Base-by-base conservation (phyloP, 2,113 vertebrate species). In the Dolichotis patagonum region DNA sequence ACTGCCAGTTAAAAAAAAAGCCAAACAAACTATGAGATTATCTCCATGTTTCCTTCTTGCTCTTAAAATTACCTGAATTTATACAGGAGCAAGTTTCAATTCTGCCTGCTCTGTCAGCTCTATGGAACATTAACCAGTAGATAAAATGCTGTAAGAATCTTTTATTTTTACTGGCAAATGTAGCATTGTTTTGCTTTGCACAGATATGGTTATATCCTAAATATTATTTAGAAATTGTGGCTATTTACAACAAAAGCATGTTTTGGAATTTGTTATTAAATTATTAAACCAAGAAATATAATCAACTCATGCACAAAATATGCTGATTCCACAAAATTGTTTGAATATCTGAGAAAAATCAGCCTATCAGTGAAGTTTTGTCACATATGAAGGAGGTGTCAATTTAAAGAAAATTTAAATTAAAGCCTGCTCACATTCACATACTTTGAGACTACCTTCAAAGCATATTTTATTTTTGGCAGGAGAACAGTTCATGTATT, bases 41-140 rank as follows among this genome's bases (percentile, higher is more conserved):
- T n/a, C 81, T 78, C 63, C 43, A 54, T 58, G 9, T 62, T 93
- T 86, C 60, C 63, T 60, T 91, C 14, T 67, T 84, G 46, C 10
- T 93, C 32, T 90, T 88, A 90, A 96, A 92, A 91, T 91, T 56
- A 91, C 19, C 7, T 54, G 14, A 86, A 65, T 96, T 91, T 85
- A 95, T 46, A 1, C 9, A 86, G 54, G 2, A 89, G 7, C n/a
- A 62, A 86, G 11, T 35, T 78, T 92, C 63, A 63, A 30, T 92
- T 91, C 26, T 91, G 19, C 22, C 19, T 75, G 28, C n/a, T 90
- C 52, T 9, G 5, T 77, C 81, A 96, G n/a, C 60, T 93, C 16
- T 46, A 73, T 73, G 67, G 92, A 35, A 96, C 83, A 94, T 85
- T 90, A 88, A 95, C 52, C 41, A 92, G 46, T 2, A 82, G 41